Evolutionary conservation across 2,888 invertebrate genomes (phyloP), one percentile per base, ranked within the genome.

Genomic region (Synanthedon myopaeformis): DNA sequence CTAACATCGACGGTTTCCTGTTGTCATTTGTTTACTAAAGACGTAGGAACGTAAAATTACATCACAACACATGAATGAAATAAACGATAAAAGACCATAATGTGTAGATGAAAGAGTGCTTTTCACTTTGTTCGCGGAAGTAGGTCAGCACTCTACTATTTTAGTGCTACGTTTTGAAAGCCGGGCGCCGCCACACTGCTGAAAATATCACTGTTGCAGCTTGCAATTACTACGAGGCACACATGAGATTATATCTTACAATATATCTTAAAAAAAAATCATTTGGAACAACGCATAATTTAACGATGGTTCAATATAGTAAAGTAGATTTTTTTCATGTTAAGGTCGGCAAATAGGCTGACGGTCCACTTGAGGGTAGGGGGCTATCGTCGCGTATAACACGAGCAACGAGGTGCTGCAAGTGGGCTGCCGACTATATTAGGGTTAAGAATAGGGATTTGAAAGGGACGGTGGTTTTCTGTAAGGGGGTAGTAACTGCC

Each of bases 61-160:
- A 49, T 49, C 49, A 51, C 51, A 51, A 28, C 35, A n/a, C 35
- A n/a, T 14, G 51, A 45, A 54, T 51, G 19, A 49, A 48, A 42
- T 56, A 59, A 54, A 42, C 59, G 51, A 69, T 62, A 64, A 57
- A 53, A 51, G 57, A 58, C 65, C 63, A 55, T 69, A 65, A 2
- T n/a, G 12, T 13, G 2, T 51, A 11, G 28, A n/a, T 1, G 52
- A 56, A 64, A 69, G 62, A 57, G 59, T 53, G 56, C 59, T 59
- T 63, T 72, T 72, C 72, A 19, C 59, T 57, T 54, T 67, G 64
- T 54, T 60, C 54, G 54, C 58, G 68, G 70, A 85, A 80, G 66
- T 87, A 70, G 86, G 86, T 83, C 86, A 83, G 66, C 65, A 63
- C 62, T 70, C 65, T 63, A 76, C 79, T 86, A 86, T 86, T 86